Base-by-base conservation (phyloP, 2,797 vertebrate genomes). In the Schizothorax lantsangensis region DNA sequence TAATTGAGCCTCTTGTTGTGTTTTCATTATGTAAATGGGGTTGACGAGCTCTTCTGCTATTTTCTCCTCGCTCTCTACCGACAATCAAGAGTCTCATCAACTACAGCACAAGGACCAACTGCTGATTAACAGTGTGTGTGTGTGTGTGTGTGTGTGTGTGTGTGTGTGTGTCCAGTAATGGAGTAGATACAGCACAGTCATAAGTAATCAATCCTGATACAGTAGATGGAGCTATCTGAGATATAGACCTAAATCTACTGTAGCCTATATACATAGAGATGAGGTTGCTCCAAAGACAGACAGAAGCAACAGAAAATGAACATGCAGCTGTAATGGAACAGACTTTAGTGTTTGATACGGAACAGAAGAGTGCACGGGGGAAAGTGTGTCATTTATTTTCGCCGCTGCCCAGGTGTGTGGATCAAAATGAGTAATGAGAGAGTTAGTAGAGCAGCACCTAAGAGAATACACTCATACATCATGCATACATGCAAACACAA, bases 361-460 rank as follows among this genome's bases (percentile, higher is more conserved):
- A 83, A 74, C 47, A 66, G 66, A 38, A 62, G 62, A 68, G 77
- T 64, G 91, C 93, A 11, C 15, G 14, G 52, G 85, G 52, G 71
- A 88, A 87, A 87, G 86, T 86, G 83, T 88, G 88, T 79, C 54
- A 15, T 84, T 89, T 88, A 88, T 90, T 90, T 90, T 88, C 81
- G 45, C 84, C 81, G 79, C 86, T 89, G 88, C 90, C 88, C 89
- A 90, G 89, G 88, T 90, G 92, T 91, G 78, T 91, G 92, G 92
- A 94, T 95, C 93, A 91, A 90, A 90, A 93, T 91, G 85, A 92
- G 86, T 92, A 86, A 91, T 86, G 71, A 85, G 84, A 86, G 91
- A 66, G 59, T 93, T 95, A 93, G 91, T 94, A 89, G 94, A 93
- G 88, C 94, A 94, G 84, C 90, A 84, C 90, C 89, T 84, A 79